A percentile compares a stretch with the other conserved stretches of the same genome.
phyloP scores from a whole-genome alignment of 1,140 invertebrate genomes.

The Maniola jurtina region DNA sequence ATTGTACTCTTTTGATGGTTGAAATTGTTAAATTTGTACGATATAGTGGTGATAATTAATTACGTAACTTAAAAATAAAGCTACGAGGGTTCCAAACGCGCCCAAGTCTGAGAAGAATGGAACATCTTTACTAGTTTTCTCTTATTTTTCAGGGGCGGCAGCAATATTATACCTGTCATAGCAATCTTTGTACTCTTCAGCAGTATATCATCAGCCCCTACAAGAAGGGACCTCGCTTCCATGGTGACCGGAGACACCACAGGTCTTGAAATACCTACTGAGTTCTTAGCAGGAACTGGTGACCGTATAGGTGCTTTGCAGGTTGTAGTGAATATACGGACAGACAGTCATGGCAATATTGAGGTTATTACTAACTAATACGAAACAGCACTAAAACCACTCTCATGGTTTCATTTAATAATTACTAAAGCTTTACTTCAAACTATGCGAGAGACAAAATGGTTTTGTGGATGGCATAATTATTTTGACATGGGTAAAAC shows the following conservation, averaged over 20 bases:
- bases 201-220: conserved; percentile 43
- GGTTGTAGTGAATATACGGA: conserved; percentile 63
- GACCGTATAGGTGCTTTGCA: conserved; percentile 54
- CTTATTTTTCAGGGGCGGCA: conserved; percentile 48
- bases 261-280: conserved; percentile 59
- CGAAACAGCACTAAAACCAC: neutral
- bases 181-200: conserved; percentile 39
- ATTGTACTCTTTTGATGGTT: too few species aligned
- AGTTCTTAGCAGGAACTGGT: conserved; percentile 52
- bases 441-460: too few species aligned
- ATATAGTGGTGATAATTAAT: too few species aligned
- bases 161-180: conserved; percentile 38
- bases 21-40: too few species aligned
- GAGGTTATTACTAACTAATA: conserved; percentile 52
- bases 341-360: conserved; percentile 66
- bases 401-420: too few species aligned
- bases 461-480: too few species aligned
- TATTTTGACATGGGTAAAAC: too few species aligned
- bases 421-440: too few species aligned
- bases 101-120: too few species aligned
- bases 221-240: conserved; percentile 29
- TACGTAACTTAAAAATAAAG: too few species aligned
- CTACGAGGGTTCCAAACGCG: too few species aligned
- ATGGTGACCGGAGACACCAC: conserved; percentile 57
- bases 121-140: neutral